phyloP scores from a whole-genome alignment of 2,888 invertebrate species.

The Netelia inedita region DNA sequence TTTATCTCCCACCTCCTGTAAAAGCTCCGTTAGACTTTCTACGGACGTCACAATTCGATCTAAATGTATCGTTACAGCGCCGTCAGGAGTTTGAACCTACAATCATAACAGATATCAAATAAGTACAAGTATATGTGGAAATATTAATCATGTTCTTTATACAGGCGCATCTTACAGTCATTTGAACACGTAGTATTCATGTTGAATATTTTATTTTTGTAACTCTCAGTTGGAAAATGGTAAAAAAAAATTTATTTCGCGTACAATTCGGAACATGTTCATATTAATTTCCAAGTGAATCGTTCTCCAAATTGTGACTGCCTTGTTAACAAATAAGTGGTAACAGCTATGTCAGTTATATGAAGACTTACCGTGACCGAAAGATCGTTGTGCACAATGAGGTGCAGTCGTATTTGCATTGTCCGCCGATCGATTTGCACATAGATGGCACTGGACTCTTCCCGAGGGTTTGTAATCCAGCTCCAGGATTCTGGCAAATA shows the following conservation, averaged over 20 bases:
- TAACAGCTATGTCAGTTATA: conserved; percentile 10
- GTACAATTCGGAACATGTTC: conserved; percentile 6
- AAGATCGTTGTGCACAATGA: no score
- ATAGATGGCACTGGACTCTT: neutral
- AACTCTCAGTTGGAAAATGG: conserved; percentile 6
- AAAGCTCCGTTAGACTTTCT: conserved; percentile 12
- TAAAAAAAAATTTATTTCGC: neutral
- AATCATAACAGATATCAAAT: conserved; percentile 18
- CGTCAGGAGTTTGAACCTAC: conserved; percentile 34
- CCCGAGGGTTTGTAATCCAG: conserved; percentile 11
- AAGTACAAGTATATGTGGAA: conserved; percentile 3
- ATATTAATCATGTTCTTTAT: conserved; percentile 23
- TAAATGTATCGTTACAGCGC: neutral
- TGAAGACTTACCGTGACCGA: conserved; percentile 21
- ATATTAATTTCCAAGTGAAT: conserved; percentile 15
- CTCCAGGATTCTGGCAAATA: conserved; percentile 13
- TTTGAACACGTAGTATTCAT: conserved; percentile 20
- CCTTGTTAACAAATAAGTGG: neutral
- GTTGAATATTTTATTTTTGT: conserved; percentile 3
- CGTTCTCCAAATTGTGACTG: neutral
- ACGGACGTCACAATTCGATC: conserved; percentile 10
- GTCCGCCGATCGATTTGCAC: neutral
- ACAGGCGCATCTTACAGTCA: conserved; percentile 27
- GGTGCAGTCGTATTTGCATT: conserved; percentile 2
- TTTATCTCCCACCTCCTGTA: conserved; percentile 12